Evolutionary conservation across 2,113 vertebrate genomes (phyloP).

Genomic region (Thamnophis sirtalis): DNA sequence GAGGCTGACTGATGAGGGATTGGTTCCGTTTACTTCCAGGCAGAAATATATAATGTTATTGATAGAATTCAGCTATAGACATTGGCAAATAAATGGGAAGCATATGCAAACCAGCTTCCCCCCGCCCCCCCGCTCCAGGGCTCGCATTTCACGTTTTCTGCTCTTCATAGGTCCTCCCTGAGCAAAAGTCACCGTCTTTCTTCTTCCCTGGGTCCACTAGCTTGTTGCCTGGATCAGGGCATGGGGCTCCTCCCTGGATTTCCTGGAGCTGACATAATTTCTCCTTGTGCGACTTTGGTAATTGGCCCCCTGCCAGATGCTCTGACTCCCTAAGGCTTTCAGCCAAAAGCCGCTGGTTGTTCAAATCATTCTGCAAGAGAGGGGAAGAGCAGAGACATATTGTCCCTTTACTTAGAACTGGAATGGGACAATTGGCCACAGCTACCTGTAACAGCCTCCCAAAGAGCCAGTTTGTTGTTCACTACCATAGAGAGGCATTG

Average conservation of each 20-base stretch:
- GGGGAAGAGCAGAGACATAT: background rate
- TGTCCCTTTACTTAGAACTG: background rate
- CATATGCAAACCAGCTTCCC: background rate
- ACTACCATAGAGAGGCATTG: background rate
- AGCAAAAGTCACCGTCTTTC: background rate
- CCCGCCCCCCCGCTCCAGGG: no score
- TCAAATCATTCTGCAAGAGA: background rate
- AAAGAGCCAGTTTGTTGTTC: background rate
- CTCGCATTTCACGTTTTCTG: background rate
- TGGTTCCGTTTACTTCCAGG: background rate
- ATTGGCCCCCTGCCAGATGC: constrained; percentile 20
- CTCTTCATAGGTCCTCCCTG: background rate
- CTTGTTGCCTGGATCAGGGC: background rate
- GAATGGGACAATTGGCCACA: background rate
- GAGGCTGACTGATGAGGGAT: background rate
- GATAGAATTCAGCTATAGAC: background rate
- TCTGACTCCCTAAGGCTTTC: background rate
- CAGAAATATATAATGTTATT: background rate
- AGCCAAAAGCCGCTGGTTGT: constrained; percentile 13
- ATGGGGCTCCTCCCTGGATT: background rate
- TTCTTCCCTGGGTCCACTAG: no score
- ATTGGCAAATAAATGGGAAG: background rate
- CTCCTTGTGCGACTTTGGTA: background rate
- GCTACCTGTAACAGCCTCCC: background rate
- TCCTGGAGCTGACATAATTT: constrained; percentile 7